These are phyloP conservation scores for Ochotona princeps DNA, from an alignment of 2,113 vertebrate species.

Conservation along the genomic window DNA sequence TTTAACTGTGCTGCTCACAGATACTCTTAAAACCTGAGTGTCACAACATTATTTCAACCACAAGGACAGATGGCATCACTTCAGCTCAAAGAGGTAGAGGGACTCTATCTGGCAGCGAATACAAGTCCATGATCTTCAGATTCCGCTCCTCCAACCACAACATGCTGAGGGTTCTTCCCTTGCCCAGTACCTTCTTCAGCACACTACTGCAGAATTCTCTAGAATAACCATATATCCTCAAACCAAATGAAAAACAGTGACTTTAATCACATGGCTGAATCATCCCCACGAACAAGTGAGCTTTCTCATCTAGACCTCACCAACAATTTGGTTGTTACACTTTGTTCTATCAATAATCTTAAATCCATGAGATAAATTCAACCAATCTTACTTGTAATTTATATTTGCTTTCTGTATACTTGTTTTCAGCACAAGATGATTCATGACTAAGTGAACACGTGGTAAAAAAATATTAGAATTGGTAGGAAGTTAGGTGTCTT, in stretches of 20 bases:
- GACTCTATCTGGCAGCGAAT: neutral
- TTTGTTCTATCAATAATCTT: neutral
- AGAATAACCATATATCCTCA: neutral
- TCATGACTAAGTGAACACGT: neutral
- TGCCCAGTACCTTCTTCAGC: neutral
- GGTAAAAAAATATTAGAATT: slow-evolving; percentile 18
- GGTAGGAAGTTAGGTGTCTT: neutral
- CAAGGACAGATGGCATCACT: neutral
- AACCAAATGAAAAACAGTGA: neutral
- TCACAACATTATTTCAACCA: slow-evolving; percentile 11
- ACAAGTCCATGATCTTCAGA: neutral
- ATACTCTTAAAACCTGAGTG: neutral
- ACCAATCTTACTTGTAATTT: slow-evolving; percentile 22
- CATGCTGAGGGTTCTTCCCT: neutral
- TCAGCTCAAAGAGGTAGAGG: neutral
- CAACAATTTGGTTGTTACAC: neutral
- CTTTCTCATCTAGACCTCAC: neutral
- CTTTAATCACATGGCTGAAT: neutral
- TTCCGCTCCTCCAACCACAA: neutral
- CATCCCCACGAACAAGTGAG: neutral
- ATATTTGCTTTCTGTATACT: neutral
- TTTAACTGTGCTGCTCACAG: neutral
- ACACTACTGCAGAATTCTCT: neutral
- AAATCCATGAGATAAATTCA: neutral
- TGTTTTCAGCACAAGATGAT: slow-evolving; percentile 38